These are phyloP conservation scores for Nymphalis io DNA, from an alignment of 1,140 invertebrate genomes.

Conservation along the genomic window DNA sequence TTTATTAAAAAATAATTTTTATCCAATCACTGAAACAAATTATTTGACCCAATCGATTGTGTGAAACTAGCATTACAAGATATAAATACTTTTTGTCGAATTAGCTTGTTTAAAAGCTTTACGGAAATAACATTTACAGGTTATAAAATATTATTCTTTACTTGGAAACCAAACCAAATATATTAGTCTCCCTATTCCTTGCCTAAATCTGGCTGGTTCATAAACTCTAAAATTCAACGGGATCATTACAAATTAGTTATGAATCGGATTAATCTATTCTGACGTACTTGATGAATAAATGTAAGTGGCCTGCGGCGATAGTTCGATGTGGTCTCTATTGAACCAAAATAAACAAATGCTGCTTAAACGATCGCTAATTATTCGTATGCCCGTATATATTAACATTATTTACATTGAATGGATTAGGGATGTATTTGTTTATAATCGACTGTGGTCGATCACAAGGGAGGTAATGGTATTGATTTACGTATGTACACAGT, in stretches of 20 bases:
- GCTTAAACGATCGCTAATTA: constrained; percentile 30
- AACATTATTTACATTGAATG: constrained; percentile 25
- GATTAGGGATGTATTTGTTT: constrained; percentile 9
- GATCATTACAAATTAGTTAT: constrained; percentile 25
- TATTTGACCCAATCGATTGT: too few species aligned
- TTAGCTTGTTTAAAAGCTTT: too few species aligned
- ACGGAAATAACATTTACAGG: too few species aligned
- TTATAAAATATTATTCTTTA: too few species aligned
- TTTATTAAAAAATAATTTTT: too few species aligned
- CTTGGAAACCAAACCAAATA: too few species aligned
- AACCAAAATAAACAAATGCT: constrained; percentile 33
- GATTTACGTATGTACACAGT: too few species aligned
- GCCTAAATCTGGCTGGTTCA: not conserved
- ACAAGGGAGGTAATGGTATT: too few species aligned
- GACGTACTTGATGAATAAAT: constrained; percentile 31
- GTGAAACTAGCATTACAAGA: too few species aligned
- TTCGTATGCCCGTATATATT: constrained; percentile 31
- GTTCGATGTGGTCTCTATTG: constrained; percentile 19
- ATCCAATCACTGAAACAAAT: too few species aligned
- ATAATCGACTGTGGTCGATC: not conserved
- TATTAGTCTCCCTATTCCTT: not conserved
- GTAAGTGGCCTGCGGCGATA: constrained; percentile 23
- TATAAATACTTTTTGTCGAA: too few species aligned
- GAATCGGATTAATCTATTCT: constrained; percentile 23
- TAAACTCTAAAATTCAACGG: constrained; percentile 7